Evolutionary conservation across 2,888 invertebrate genomes (phyloP), one percentile per base, ranked within the genome.

Genomic region (Corythucha ciliata): DNA sequence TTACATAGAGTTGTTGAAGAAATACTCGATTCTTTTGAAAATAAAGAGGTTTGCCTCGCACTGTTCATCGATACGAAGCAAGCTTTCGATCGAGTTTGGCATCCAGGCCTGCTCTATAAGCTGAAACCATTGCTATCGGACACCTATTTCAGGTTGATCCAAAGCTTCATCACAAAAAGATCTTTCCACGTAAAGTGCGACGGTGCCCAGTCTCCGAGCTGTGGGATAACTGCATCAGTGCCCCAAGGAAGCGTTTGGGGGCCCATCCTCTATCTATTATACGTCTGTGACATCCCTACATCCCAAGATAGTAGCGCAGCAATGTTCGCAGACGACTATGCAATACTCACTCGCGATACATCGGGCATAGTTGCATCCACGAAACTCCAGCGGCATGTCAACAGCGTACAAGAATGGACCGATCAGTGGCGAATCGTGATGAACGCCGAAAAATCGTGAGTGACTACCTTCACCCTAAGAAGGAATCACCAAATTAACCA

Each of bases 191-290:
- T 45, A 12, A 32, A 33, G 45, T 45, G 20, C 22, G 8, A 32
- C 22, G n/a, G 22, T 32, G 45, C 18, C 5, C 29, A 7, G 2
- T 45, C 45, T 3, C 20, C 1, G 33, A 33, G 4, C 2, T 21
- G 33, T 7, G 20, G 33, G 10, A 20, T 45, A 45, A n/a, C 21
- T 4, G 29, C 45, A 20, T 32, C 33, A 1, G 32, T 45, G 10
- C 45, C 45, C n/a, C 33, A 45, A 18, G 33, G 45, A 16, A 45
- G 32, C 45, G 45, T 45, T n/a, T 33, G 32, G 33, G 45, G 45
- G 12, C 45, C 45, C 21, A 32, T 45, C 20, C 33, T 45, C 32
- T 45, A 45, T 24, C 33, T 45, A 10, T 33, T 45, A 20, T 45
- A 45, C 22, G 33, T 33, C 8, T 5, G 32, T 3, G 45, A 45